These are phyloP conservation scores for Erinaceus europaeus DNA, from an alignment of 2,113 vertebrate genomes.

Conservation along the genomic window DNA sequence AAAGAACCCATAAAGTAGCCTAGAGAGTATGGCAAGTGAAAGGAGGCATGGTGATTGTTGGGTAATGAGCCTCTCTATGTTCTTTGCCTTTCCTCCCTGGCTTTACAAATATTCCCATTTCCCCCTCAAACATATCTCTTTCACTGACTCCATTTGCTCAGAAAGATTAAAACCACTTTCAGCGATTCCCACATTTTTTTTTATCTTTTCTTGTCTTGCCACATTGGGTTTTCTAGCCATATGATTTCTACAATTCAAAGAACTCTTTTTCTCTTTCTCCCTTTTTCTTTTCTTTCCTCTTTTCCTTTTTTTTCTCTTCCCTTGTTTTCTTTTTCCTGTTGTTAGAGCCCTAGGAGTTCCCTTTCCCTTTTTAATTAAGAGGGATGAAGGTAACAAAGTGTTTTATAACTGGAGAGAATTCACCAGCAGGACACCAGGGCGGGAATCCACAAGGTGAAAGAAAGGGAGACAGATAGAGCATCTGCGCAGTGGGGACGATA, in stretches of 20 bases:
- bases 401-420: conserved; percentile 69
- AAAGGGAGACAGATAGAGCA: background rate
- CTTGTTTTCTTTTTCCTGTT: background rate
- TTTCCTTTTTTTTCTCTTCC: background rate
- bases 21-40: background rate
- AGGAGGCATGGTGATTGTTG: too few species aligned
- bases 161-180: conserved; percentile 25
- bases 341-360: conserved; percentile 23
- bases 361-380: conserved; percentile 72
- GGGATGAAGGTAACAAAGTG: conserved; percentile 56
- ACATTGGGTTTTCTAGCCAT: background rate
- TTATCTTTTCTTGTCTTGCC: background rate
- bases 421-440: conserved; percentile 43
- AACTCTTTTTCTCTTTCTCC: background rate
- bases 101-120: background rate
- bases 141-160: conserved; percentile 36
- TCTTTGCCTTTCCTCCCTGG: background rate
- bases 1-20: background rate
- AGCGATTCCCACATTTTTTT: background rate
- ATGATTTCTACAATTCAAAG: background rate
- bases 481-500: background rate
- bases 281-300: background rate
- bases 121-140: background rate
- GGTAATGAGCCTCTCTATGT: background rate
- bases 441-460: conserved; percentile 41